phyloP scores from a whole-genome alignment of 2,113 vertebrate species.

The Apus apus region DNA sequence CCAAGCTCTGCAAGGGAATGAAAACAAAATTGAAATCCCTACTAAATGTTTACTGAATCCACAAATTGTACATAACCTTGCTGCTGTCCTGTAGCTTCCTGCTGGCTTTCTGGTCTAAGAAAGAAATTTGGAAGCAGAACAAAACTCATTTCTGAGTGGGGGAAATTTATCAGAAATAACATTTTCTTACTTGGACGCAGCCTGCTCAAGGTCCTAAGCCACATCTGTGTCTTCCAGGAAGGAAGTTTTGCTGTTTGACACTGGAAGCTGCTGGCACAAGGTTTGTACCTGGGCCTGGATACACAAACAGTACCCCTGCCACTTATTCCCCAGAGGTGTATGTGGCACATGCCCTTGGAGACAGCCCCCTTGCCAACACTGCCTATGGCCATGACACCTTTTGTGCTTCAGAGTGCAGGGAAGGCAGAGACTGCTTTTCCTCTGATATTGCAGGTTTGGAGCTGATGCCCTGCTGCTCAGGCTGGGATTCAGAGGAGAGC shows the following conservation, averaged over 20 bases:
- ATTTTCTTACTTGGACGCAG: background rate
- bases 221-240: background rate
- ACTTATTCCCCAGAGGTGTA: background rate
- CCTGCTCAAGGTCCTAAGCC: background rate
- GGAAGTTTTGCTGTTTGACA: background rate
- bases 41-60: background rate
- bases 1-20: background rate
- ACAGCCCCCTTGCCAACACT: background rate
- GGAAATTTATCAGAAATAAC: background rate
- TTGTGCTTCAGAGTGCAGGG: background rate
- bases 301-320: background rate
- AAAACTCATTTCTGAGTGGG: background rate
- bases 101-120: background rate
- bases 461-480: accelerated
- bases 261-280: background rate
- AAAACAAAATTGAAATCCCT: background rate
- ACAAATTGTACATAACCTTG: background rate
- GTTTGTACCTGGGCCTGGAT: background rate
- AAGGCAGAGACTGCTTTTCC: background rate
- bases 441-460: background rate
- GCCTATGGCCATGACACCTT: background rate
- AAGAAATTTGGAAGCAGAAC: background rate
- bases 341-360: accelerated
- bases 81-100: background rate
- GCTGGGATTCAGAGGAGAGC: background rate